Evolutionary conservation across 2,113 vertebrate species (phyloP).

Genomic region (Dolichotis patagonum): DNA sequence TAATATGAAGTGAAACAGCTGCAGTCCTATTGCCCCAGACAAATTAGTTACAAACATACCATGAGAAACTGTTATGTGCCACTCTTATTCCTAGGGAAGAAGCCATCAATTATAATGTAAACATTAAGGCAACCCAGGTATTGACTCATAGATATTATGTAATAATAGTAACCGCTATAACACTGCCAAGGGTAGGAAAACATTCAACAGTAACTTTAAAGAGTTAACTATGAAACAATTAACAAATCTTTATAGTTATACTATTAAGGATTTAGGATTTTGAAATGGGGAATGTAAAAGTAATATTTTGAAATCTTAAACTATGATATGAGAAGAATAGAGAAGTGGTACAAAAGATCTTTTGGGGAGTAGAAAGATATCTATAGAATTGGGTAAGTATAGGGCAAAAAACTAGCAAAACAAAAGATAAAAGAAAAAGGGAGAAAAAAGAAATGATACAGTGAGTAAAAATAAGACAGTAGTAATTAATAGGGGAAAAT

Average conservation of each 20-base stretch:
- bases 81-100: no score
- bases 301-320: background rate
- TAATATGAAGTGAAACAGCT: no score
- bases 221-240: background rate
- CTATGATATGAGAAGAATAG: background rate
- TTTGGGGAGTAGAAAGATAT: background rate
- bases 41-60: no score
- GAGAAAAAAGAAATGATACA: background rate
- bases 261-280: background rate
- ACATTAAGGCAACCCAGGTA: no score
- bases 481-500: background rate
- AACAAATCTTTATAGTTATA: background rate
- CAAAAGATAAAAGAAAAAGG: background rate
- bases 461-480: background rate
- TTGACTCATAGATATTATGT: no score
- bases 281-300: background rate
- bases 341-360: background rate
- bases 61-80: no score
- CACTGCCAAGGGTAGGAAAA: no score
- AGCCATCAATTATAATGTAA: no score
- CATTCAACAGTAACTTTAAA: background rate
- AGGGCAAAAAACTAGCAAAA: background rate
- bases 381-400: background rate
- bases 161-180: no score
- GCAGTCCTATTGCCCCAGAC: no score